Percentiles rank a stretch among this genome's conserved stretches.
phyloP scores from a whole-genome alignment of 2,797 vertebrate species.

The Euthynnus affinis region DNA sequence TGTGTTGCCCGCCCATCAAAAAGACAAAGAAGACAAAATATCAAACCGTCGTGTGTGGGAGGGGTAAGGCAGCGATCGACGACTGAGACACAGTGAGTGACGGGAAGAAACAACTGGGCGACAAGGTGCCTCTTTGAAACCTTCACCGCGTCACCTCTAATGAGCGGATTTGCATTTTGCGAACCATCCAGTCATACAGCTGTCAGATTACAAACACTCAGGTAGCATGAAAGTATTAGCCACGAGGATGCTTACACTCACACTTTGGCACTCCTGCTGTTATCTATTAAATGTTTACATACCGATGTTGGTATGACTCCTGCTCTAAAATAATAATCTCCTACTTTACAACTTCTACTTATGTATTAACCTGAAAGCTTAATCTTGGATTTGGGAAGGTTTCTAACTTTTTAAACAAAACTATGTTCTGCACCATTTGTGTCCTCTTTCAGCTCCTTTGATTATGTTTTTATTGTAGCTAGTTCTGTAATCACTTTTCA shows the following conservation, averaged over 20 bases:
- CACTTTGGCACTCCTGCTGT: constrained; percentile 28
- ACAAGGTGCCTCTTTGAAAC: constrained; percentile 38
- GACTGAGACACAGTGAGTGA: constrained; percentile 30
- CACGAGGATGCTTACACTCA: constrained; percentile 11
- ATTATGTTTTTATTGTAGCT: neutral
- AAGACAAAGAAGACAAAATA: constrained; percentile 55
- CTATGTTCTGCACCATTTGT: neutral
- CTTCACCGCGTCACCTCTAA: constrained; percentile 43
- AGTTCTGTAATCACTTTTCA: neutral
- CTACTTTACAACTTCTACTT: constrained; percentile 14
- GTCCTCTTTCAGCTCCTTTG: neutral
- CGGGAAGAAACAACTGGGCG: constrained; percentile 14
- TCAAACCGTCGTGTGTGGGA: constrained; percentile 37
- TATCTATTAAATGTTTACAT: constrained; percentile 45
- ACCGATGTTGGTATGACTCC: neutral
- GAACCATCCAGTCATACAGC: constrained; percentile 43
- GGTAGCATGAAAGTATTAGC: constrained; percentile 48
- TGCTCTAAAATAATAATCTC: constrained; percentile 39
- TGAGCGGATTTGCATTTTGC: constrained; percentile 60
- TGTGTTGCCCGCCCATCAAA: constrained; percentile 36
- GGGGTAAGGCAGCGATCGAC: constrained; percentile 34
- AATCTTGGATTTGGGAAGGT: constrained; percentile 28
- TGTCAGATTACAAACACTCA: constrained; percentile 65
- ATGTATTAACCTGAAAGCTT: constrained; percentile 24
- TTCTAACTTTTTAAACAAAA: constrained; percentile 2